These are phyloP conservation scores for Megaptera novaeangliae DNA, from an alignment of 2,113 vertebrate species.

Conservation along the genomic window DNA sequence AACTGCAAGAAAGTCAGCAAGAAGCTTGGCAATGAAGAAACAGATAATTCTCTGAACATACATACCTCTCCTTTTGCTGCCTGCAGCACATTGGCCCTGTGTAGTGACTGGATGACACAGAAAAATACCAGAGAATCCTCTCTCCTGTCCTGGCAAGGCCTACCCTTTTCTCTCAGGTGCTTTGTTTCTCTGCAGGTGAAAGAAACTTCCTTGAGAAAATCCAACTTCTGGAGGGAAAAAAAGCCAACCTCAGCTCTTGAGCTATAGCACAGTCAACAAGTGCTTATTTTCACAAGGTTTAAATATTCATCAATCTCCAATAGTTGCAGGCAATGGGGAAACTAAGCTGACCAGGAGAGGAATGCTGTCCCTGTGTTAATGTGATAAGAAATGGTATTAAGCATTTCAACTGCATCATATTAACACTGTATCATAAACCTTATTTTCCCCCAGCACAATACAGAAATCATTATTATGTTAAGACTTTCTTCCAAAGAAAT, in stretches of 20 bases:
- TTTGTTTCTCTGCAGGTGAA: background rate
- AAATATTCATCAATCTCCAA: conserved; percentile 60
- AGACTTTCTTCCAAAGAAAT: conserved; percentile 38
- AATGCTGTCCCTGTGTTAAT: conserved; percentile 53
- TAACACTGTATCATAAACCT: conserved; percentile 39
- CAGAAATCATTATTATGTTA: conserved; percentile 61
- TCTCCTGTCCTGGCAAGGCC: fast-evolving
- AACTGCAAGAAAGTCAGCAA: background rate
- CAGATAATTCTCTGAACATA: background rate
- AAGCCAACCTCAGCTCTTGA: conserved; percentile 31
- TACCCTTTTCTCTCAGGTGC: background rate
- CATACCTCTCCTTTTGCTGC: background rate
- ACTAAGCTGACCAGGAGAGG: conserved; percentile 42
- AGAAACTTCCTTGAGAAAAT: background rate
- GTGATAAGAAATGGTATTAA: conserved; percentile 68
- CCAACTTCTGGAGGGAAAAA: background rate
- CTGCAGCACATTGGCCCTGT: background rate
- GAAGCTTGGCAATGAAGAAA: background rate
- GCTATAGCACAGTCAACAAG: conserved; percentile 29
- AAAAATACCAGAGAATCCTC: background rate
- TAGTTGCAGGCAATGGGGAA: conserved; percentile 46
- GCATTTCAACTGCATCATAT: conserved; percentile 49
- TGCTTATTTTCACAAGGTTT: conserved; percentile 61
- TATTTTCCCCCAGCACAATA: conserved; percentile 16
- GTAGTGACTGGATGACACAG: background rate